These are phyloP conservation scores for Dascillus cervinus DNA, from an alignment of 2,888 invertebrate genomes.

Conservation along the genomic window DNA sequence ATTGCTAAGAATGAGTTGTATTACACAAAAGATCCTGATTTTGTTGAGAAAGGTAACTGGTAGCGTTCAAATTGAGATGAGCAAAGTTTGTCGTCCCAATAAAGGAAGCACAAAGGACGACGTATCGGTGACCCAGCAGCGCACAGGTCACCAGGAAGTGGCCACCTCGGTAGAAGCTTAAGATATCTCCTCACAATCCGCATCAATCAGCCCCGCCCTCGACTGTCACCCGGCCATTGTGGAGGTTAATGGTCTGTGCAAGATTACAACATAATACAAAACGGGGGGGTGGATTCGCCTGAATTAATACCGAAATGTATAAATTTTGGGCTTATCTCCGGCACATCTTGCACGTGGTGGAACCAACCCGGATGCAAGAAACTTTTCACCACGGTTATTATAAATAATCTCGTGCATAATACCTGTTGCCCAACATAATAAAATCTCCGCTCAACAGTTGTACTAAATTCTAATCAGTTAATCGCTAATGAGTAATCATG, in stretches of 20 bases:
- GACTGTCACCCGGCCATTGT: conserved; percentile 22
- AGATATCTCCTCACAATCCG: conserved; percentile 20
- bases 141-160: conserved; percentile 22
- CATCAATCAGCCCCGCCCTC: conserved; percentile 25
- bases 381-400: no score
- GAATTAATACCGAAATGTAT: not conserved
- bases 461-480: conserved; percentile 19
- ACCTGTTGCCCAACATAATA: conserved; percentile 10
- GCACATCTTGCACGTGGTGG: not conserved
- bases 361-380: no score
- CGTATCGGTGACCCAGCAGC: conserved; percentile 15
- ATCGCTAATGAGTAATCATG: conserved; percentile 19
- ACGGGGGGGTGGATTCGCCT: conserved; percentile 3
- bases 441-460: conserved; percentile 14
- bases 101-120: conserved; percentile 15
- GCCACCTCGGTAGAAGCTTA: conserved; percentile 22
- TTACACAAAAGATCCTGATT: no score
- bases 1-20: no score
- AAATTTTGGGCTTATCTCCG: not conserved
- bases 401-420: not conserved
- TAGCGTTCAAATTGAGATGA: conserved; percentile 13
- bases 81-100: conserved; percentile 10
- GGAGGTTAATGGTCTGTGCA: conserved; percentile 24
- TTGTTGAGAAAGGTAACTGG: no score
- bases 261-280: conserved; percentile 14